A percentile compares a stretch with the other conserved stretches of the same genome.
Evolutionary conservation across 2,113 vertebrate genomes (phyloP).

Genomic region (Tinamus guttatus): DNA sequence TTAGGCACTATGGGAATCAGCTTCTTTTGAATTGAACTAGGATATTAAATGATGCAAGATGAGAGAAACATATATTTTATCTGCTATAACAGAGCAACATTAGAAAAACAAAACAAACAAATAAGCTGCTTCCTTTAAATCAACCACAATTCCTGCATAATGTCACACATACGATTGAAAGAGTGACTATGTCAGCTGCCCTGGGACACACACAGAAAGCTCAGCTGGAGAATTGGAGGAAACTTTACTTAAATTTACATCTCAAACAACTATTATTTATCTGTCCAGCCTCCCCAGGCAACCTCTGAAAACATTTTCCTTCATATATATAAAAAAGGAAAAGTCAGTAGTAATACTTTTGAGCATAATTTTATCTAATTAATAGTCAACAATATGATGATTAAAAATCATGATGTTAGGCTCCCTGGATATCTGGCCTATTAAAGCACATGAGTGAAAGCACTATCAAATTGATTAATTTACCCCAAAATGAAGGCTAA

Average conservation of each 20-base stretch:
- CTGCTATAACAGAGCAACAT: not conserved
- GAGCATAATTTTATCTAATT: not conserved
- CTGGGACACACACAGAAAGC: not conserved
- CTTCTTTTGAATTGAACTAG: constrained; percentile 47
- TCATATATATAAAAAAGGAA: not conserved
- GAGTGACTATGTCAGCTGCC: not conserved
- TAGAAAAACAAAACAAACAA: not conserved
- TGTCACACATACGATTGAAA: not conserved
- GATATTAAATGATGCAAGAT: constrained; percentile 49
- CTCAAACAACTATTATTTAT: not conserved
- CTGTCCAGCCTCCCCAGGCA: not conserved
- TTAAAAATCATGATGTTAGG: not conserved
- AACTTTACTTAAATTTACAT: not conserved
- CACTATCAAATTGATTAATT: not conserved
- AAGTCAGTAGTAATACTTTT: not conserved
- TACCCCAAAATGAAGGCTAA: not conserved
- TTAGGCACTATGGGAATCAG: constrained; percentile 51
- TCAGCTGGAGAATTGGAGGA: not conserved
- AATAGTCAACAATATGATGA: not conserved
- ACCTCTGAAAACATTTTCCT: not conserved
- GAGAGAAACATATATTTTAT: not conserved
- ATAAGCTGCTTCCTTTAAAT: not conserved
- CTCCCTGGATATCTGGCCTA: not conserved
- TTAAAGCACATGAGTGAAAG: not conserved
- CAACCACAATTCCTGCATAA: not conserved